Base-by-base conservation (phyloP, 2,113 vertebrate species). In the Gymnocephalus cernua region DNA sequence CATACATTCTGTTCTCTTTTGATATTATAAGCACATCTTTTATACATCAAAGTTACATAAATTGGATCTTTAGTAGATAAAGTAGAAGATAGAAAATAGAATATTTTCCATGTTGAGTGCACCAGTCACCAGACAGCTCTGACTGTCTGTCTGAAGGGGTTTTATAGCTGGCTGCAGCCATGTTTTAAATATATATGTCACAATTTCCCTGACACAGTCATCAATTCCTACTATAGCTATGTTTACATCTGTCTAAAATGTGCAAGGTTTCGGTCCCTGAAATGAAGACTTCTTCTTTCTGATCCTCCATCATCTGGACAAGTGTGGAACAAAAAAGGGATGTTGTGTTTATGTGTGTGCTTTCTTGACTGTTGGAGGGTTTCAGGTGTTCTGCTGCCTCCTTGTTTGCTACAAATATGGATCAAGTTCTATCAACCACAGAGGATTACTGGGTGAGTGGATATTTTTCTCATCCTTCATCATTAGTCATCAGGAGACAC, bases 251-350 rank as follows among this genome's bases (percentile, higher is more conserved):
- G 86, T 88, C 57, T 72, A 27, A 84, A 79, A 57, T 64, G 51
- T 79, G 56, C 25, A 13, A 74, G 32, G 74, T 82, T 79, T 93
- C 85, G 27, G 81, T 93, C 93, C 92, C 91, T 89, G 41, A 91
- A 88, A 83, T 76, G 3, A 1, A 3, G 1, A 89, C 89, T 94
- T 93, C 93, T 91, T 69, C 84, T 93, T 94, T 93, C 70, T 83
- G 48, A 44, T n/a, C 21, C 56, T n/a, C 41, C 18, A 16, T 44
- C 64, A 41, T 81, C 57, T 76, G 41, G 32, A 54, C 7, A 16
- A 71, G 11, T 35, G 56, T 50, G 23, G 21, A 29, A 6, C 1
- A 64, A 50, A 77, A 79, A 82, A 69, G 41, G 51, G 69, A 76
- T 41, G 54, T 75, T 1, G 41, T 82, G 53, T 48, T 53, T 74